phyloP scores from a whole-genome alignment of 2,797 vertebrate genomes.

The Onychomys leucogaster region DNA sequence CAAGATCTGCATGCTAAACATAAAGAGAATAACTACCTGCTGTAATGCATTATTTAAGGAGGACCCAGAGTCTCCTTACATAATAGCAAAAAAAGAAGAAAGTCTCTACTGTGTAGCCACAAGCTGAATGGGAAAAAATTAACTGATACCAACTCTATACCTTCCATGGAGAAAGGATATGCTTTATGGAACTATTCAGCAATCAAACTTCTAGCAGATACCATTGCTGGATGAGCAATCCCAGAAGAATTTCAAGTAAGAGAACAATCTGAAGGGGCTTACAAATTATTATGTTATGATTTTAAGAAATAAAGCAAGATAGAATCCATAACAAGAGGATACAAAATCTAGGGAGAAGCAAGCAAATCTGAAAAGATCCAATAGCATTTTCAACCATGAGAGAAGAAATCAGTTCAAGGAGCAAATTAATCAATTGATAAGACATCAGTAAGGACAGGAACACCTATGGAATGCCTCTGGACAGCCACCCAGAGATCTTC shows the following conservation, averaged over 20 bases:
- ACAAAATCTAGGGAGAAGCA: not conserved
- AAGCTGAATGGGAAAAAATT: not conserved
- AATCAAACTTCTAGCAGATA: not conserved
- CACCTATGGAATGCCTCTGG: not conserved
- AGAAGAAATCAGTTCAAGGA: not conserved
- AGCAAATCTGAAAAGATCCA: not conserved
- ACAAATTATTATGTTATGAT: not conserved
- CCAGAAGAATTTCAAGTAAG: constrained; percentile 8
- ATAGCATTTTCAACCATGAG: not conserved
- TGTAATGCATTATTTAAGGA: not conserved
- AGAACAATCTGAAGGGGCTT: not conserved
- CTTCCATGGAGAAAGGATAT: not conserved
- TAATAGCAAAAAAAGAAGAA: not conserved
- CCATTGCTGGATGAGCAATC: not conserved
- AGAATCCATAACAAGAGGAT: not conserved
- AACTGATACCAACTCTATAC: not conserved
- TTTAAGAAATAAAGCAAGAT: constrained; percentile 19
- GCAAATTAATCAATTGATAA: constrained; percentile 41
- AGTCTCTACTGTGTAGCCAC: not conserved
- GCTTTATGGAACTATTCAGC: not conserved
- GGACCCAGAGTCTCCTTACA: not conserved
- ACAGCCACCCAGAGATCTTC: not conserved
- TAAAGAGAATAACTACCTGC: not conserved
- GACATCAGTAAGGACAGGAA: not conserved
- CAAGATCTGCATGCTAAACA: not conserved